phyloP scores from a whole-genome alignment of 2,888 invertebrate genomes.

The Drosophila acutilabella region DNA sequence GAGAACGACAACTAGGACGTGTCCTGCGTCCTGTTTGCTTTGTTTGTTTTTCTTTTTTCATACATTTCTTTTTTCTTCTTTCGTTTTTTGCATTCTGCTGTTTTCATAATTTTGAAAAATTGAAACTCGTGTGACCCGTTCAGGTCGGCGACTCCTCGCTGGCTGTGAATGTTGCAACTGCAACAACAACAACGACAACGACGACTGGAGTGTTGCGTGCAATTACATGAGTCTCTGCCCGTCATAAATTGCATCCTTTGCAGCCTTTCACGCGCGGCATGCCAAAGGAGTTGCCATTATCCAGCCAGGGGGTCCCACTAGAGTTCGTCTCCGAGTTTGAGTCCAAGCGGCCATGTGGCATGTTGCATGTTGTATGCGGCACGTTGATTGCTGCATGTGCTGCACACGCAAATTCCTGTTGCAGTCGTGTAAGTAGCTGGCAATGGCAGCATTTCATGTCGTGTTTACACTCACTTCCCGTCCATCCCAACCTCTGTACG shows the following conservation, averaged over 20 bases:
- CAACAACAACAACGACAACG: constrained; percentile 58
- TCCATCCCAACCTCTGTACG: constrained; percentile 26
- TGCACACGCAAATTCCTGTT: constrained; percentile 69
- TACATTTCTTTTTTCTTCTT: constrained; percentile 9
- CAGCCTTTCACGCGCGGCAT: constrained; percentile 55
- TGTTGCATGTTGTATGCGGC: constrained; percentile 54
- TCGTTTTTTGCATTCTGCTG: constrained; percentile 35
- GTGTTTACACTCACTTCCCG: constrained; percentile 80
- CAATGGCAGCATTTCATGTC: constrained; percentile 75
- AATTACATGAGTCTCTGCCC: constrained; percentile 76
- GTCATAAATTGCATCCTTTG: constrained; percentile 81
- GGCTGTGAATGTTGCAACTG: constrained; percentile 55
- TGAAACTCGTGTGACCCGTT: constrained; percentile 67
- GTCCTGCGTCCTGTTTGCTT: constrained; percentile 31
- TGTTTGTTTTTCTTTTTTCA: constrained; percentile 53
- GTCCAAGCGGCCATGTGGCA: constrained; percentile 45
- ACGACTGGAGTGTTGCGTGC: constrained; percentile 63
- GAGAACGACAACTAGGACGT: constrained; percentile 29
- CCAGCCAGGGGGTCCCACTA: constrained; percentile 25
- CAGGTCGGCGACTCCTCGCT: constrained; percentile 61
- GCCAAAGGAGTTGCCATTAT: constrained; percentile 67
- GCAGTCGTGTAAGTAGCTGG: constrained; percentile 62
- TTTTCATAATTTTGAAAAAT: constrained; percentile 75
- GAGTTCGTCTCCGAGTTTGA: constrained; percentile 2
- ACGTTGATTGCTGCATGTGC: constrained; percentile 45